These are phyloP conservation scores for Podotricha telesiphe DNA, from an alignment of 2,888 invertebrate genomes.

Conservation along the genomic window DNA sequence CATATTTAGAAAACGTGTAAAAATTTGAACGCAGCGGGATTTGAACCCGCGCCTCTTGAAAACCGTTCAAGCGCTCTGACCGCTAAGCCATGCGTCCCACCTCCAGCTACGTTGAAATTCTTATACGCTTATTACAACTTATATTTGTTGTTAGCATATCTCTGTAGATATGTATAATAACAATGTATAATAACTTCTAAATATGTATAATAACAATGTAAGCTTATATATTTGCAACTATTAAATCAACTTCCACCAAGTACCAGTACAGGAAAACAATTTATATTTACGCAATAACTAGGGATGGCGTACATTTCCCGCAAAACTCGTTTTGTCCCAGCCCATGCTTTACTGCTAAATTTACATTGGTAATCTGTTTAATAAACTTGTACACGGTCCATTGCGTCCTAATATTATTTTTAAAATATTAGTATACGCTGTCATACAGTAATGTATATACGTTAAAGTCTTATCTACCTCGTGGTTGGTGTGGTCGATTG, in stretches of 20 bases:
- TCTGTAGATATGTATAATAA: too few species aligned
- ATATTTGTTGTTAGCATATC: too few species aligned
- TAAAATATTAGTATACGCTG: not conserved
- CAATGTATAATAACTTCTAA: too few species aligned
- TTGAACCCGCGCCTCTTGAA: too few species aligned
- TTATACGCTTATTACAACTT: too few species aligned
- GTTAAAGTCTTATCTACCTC: conserved; percentile 17
- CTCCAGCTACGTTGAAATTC: too few species aligned
- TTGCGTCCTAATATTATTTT: not conserved
- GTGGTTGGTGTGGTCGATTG: conserved; percentile 32
- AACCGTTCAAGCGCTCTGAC: too few species aligned
- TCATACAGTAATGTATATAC: conserved; percentile 31
- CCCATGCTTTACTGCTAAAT: conserved; percentile 49
- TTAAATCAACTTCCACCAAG: conserved; percentile 18
- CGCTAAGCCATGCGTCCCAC: too few species aligned
- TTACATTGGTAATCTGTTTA: not conserved
- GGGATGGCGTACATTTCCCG: conserved; percentile 66
- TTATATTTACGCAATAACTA: conserved; percentile 76
- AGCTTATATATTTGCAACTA: conserved; percentile 25
- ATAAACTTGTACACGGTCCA: conserved; percentile 16
- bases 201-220: too few species aligned
- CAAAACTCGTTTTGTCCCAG: conserved; percentile 68
- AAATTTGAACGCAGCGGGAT: too few species aligned
- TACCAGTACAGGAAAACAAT: conserved; percentile 65
- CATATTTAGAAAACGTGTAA: too few species aligned